A percentile compares a stretch with the other conserved stretches of the same genome.
Conservation (phyloP, 2,888 invertebrate genomes). For the Mimumesa dahlbomi region DNA sequence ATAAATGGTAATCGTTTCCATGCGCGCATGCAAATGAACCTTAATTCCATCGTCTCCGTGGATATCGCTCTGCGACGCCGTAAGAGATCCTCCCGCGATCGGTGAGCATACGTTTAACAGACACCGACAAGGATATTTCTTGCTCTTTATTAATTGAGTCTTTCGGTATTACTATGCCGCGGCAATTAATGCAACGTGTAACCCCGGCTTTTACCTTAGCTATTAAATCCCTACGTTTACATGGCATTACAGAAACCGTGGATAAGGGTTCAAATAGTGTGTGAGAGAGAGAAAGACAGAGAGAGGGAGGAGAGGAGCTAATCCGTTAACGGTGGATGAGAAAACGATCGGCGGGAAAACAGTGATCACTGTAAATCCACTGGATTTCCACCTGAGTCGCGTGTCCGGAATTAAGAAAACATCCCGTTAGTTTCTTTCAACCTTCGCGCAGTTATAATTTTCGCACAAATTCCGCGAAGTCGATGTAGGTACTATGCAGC, state of each 20-base stretch:
- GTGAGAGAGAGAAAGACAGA: neutral
- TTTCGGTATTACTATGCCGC: slow-evolving; percentile 28
- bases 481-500: too few species aligned
- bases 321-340: neutral
- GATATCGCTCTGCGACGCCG: neutral
- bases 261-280: slow-evolving; percentile 25
- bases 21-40: slow-evolving; percentile 11
- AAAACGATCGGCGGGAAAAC: slow-evolving; percentile 10
- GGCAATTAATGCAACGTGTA: slow-evolving; percentile 34
- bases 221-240: slow-evolving; percentile 31
- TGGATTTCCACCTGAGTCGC: too few species aligned
- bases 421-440: too few species aligned
- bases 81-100: too few species aligned
- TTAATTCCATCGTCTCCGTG: slow-evolving; percentile 5
- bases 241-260: slow-evolving; percentile 30
- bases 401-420: too few species aligned
- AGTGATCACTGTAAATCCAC: slow-evolving; percentile 5
- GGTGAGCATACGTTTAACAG: slow-evolving; percentile 15
- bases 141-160: slow-evolving; percentile 42
- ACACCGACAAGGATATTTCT: slow-evolving; percentile 30
- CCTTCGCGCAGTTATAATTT: too few species aligned
- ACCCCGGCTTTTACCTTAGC: slow-evolving; percentile 12
- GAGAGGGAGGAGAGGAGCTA: slow-evolving; percentile 1
- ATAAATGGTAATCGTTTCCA: slow-evolving; percentile 4
- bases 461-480: too few species aligned